Percentiles rank a stretch among this genome's conserved stretches.
These are phyloP conservation scores for Apamea monoglypha DNA, from an alignment of 2,888 invertebrate species.

Conservation along the genomic window DNA sequence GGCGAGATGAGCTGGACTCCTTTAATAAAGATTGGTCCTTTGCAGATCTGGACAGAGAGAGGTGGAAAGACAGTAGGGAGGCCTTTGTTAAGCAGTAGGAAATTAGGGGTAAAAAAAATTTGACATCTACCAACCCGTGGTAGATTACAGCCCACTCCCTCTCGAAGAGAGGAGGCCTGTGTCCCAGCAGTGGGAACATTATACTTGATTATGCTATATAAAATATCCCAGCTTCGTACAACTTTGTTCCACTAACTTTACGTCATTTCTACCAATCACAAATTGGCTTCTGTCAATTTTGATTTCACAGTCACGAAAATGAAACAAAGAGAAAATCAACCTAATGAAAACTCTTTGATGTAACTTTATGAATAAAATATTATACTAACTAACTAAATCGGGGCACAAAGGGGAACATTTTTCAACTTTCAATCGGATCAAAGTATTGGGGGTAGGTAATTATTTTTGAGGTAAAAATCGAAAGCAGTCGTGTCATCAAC, in stretches of 20 bases:
- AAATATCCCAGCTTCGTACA: background rate
- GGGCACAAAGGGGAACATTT: conserved; percentile 22
- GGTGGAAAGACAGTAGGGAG: no score
- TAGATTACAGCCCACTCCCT: background rate
- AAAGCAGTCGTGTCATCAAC: background rate
- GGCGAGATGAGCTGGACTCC: no score
- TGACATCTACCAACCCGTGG: background rate
- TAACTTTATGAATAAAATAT: conserved; percentile 58
- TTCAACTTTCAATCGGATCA: conserved; percentile 27
- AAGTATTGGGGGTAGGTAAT: conserved; percentile 31
- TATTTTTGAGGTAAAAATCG: conserved; percentile 26
- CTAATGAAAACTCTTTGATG: conserved; percentile 58
- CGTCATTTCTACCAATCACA: conserved; percentile 3
- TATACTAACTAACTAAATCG: conserved; percentile 46
- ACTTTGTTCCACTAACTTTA: background rate
- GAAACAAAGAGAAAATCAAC: conserved; percentile 62
- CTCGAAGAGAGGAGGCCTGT: background rate
- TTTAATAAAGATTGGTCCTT: no score
- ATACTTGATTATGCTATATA: background rate
- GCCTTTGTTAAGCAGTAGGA: no score
- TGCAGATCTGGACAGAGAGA: no score
- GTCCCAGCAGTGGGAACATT: background rate
- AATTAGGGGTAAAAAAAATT: background rate
- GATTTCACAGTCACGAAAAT: conserved; percentile 48
- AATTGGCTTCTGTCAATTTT: conserved; percentile 39